Evolutionary conservation across 2,888 invertebrate genomes (phyloP).

Genomic region (Linnaemya tessellans): DNA sequence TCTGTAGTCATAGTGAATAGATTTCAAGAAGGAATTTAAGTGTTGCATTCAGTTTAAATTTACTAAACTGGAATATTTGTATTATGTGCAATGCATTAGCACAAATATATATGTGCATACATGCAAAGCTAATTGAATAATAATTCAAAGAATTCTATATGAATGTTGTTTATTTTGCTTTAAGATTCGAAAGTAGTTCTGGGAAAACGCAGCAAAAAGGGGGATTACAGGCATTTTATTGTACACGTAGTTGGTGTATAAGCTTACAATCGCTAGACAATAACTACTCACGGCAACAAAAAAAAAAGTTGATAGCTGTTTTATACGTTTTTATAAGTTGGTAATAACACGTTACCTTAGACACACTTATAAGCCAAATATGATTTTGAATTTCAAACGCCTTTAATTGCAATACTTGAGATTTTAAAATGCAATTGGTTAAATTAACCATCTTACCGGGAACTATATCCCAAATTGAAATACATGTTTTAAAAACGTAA

Average conservation of each 20-base stretch:
- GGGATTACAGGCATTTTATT: neutral
- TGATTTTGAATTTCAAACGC: no score
- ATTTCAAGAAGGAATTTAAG: constrained; percentile 61
- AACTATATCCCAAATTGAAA: no score
- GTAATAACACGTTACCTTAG: no score
- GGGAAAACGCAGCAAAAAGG: neutral
- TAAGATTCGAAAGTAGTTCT: neutral
- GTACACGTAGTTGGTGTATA: neutral
- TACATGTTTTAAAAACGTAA: no score
- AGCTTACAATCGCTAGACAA: neutral
- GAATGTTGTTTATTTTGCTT: neutral
- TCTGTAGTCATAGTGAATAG: constrained; percentile 27
- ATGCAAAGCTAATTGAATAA: constrained; percentile 63
- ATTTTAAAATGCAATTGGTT: no score
- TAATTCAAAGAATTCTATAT: constrained; percentile 49
- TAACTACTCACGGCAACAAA: no score
- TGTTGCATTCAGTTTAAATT: constrained; percentile 41
- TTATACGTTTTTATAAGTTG: no score
- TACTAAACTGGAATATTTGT: constrained; percentile 27
- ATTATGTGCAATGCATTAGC: constrained; percentile 8
- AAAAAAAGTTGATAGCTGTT: no score
- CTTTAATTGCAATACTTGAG: no score
- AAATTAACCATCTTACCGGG: no score
- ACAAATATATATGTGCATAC: neutral
- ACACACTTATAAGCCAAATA: no score